A percentile compares a stretch with the other conserved stretches of the same genome.
These are phyloP conservation scores for Procambarus clarkii DNA, from an alignment of 1,140 invertebrate species.

Conservation along the genomic window DNA sequence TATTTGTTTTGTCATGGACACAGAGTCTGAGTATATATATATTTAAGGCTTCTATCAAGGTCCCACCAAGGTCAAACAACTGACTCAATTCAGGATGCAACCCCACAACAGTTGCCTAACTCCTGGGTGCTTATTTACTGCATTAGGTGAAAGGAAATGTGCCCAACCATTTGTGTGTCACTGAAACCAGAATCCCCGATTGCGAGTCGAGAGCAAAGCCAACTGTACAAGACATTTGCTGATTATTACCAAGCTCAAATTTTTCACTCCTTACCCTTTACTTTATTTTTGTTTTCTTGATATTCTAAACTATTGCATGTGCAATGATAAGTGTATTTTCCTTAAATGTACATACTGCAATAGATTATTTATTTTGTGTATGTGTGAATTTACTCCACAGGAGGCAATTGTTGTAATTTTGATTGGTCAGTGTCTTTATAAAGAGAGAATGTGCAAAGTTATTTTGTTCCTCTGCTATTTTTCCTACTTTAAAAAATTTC, in stretches of 20 bases:
- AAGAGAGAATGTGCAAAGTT: background rate
- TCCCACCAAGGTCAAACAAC: too few relatives aligned
- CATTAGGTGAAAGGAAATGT: too few relatives aligned
- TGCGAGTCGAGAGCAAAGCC: too few relatives aligned
- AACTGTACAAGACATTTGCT: background rate
- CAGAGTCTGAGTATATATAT: too few relatives aligned
- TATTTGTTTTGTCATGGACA: too few relatives aligned
- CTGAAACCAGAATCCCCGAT: too few relatives aligned
- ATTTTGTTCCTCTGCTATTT: background rate
- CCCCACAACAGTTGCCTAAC: too few relatives aligned
- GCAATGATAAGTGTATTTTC: background rate
- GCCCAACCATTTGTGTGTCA: too few relatives aligned
- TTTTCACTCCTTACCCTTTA: background rate
- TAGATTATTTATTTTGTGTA: background rate
- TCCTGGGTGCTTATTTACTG: too few relatives aligned
- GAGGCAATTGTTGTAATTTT: background rate
- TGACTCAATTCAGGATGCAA: too few relatives aligned
- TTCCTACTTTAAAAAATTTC: background rate
- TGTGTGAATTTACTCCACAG: background rate
- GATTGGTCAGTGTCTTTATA: background rate
- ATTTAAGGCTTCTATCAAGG: too few relatives aligned
- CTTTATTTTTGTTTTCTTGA: conserved; percentile 8
- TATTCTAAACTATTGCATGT: background rate
- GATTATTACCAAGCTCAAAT: background rate
- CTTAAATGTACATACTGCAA: background rate